Evolutionary conservation across 1,140 invertebrate species (phyloP), one percentile per base, ranked within the genome.

Genomic region (Magallana gigas): DNA sequence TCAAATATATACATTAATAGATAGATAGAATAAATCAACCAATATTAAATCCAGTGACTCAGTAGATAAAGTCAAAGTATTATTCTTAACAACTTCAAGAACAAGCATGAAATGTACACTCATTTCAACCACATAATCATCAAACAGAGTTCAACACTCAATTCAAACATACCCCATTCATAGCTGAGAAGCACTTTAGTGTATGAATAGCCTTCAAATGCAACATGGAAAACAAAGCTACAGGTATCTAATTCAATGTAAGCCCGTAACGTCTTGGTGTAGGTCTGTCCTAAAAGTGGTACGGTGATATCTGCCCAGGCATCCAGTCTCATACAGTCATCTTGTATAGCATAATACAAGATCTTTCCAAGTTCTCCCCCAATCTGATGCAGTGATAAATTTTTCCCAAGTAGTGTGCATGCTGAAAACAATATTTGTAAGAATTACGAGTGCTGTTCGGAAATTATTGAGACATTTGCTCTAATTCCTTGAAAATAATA

Each of bases 271-370:
- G 87, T 59, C 59, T 86, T 88, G 57, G 84, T 88, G 23, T 83
- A 84, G 29, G 23, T 68, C 1, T 82, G 29, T 12, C 36, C 80
- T 9, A 58, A 9, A 57, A 57, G 14, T 16, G 48, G 16, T 48
- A 59, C 62, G 23, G 57, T 64, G n/a, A 82, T 57, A 48, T 62
- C 85, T 14, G 58, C 14, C 88, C 91, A 91, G 62, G 90, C 89
- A 71, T 91, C 88, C 29, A 91, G 58, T n/a, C 89, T 84, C 76
- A 91, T 83, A 85, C 91, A 91, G 14, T 87, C 88, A 11, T 60
- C 1, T 8, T 82, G 71, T 29, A 91, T 88, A 11, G 62, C 82
- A 23, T 90, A 84, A 76, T 90, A 88, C 1, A 89, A 48, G 5
- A 85, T 76, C 16, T 90, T 85, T 16, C 57, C 60, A 80, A 90